Conservation (phyloP, 2,113 vertebrate genomes). For the Salvator merianae region DNA sequence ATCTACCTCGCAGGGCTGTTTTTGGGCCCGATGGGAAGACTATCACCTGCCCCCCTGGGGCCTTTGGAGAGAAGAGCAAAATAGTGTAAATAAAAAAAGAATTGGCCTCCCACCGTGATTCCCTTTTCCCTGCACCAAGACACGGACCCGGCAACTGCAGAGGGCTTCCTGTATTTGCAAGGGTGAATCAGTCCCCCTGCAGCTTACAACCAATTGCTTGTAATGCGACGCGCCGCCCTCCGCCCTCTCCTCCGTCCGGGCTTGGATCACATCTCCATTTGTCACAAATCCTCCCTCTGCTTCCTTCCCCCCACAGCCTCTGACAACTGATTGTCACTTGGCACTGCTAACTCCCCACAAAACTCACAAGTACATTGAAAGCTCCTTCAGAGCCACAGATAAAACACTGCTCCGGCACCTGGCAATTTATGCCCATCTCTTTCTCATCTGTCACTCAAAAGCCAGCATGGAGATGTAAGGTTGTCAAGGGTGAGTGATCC, state of each 20-base stretch:
- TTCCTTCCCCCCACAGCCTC: rapidly evolving
- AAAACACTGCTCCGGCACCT: background rate
- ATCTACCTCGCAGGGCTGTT: too few relatives aligned
- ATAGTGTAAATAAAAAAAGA: too few relatives aligned
- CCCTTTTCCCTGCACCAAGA: too few relatives aligned
- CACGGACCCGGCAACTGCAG: too few relatives aligned
- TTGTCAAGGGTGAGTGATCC: background rate
- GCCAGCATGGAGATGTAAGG: background rate
- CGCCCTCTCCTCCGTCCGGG: background rate
- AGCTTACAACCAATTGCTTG: too few relatives aligned
- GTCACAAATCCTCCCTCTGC: background rate
- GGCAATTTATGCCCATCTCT: conserved; percentile 29
- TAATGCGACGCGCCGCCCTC: too few relatives aligned
- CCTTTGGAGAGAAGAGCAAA: too few relatives aligned
- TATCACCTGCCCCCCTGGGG: too few relatives aligned
- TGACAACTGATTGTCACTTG: background rate
- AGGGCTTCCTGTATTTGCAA: too few relatives aligned
- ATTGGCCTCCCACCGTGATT: too few relatives aligned
- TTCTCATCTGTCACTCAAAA: conserved; percentile 15
- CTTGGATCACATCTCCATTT: background rate
- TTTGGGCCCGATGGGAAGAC: too few relatives aligned
- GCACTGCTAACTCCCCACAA: rapidly evolving
- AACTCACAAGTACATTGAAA: background rate
- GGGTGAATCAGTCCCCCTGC: too few relatives aligned
- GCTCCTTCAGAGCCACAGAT: background rate